Evolutionary conservation across 2,797 vertebrate genomes (phyloP).

Genomic region (Notoglanidium macrostoma): DNA sequence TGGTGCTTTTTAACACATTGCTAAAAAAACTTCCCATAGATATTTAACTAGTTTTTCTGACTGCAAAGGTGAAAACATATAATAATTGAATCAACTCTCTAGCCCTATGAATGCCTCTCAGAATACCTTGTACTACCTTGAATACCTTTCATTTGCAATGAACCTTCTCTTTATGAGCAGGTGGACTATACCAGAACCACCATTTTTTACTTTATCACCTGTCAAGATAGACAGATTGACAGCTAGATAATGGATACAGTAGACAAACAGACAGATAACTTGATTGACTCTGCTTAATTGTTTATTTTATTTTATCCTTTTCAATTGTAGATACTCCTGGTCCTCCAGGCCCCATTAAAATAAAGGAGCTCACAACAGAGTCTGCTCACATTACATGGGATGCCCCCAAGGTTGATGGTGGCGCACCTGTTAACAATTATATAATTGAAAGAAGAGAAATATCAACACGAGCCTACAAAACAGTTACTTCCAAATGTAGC

Average conservation of each 20-base stretch:
- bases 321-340: conserved; percentile 90
- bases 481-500: conserved; percentile 92
- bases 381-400: conserved; percentile 94
- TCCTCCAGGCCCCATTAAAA: conserved; percentile 86
- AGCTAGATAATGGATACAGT: too few relatives aligned
- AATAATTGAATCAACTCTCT: not conserved
- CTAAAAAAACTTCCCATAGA: not conserved
- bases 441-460: conserved; percentile 96
- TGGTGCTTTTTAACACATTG: not conserved
- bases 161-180: not conserved
- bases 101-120: not conserved
- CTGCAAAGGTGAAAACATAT: not conserved
- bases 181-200: not conserved
- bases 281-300: not conserved
- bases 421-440: conserved; percentile 95
- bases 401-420: conserved; percentile 89
- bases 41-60: not conserved
- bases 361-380: conserved; percentile 93
- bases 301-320: conserved; percentile 21
- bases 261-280: not conserved
- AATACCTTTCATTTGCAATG: not conserved
- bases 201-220: not conserved
- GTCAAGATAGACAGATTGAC: not conserved
- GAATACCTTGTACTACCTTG: not conserved
- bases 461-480: conserved; percentile 98